Evolutionary conservation across 2,113 vertebrate genomes (phyloP), one percentile per base, ranked within the genome.

Genomic region (Pituophis catenifer): DNA sequence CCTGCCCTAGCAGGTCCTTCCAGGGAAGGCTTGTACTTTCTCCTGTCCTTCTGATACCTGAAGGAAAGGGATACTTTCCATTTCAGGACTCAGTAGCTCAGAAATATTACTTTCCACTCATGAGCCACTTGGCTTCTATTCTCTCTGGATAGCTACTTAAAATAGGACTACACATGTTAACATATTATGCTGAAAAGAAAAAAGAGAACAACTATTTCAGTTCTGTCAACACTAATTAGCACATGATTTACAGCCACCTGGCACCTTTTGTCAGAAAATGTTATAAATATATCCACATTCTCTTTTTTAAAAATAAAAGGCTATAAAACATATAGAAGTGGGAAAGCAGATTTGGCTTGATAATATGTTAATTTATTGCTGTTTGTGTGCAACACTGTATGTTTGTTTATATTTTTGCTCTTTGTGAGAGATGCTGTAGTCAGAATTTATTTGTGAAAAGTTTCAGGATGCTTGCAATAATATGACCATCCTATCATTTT

Each of bases 201-300:
- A 89, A 85, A 65, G 57, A 90, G 92, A 93, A 93, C 92, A 93
- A 90, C 92, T 90, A 90, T 93, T 93, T 93, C 75, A 65, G 81
- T 90, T 90, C 92, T 93, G 92, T 93, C 81, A 93, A 65, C 89
- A 90, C 92, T 90, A 90, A 90, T 93, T 93, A 93, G 81, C 89
- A 90, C 92, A 93, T 90, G 92, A 90, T 93, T 65, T 93, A 87
- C 75, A 93, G 92, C 92, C 92, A 93, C 92, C 92, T 93, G 92
- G 92, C 81, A 90, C 92, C 81, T 90, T 93, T 93, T 90, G 48
- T 87, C 92, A 93, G 29, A 53, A 93, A 90, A 87, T 33, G 59
- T n/a, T 65, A 90, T 90, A 93, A 93, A 93, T 87, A 86, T 87
- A 33, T 44, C 50, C 12, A 24, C 17, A 33, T 21, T 81, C 3